phyloP scores from a whole-genome alignment of 2,113 vertebrate species.

The Dermatemys mawii region DNA sequence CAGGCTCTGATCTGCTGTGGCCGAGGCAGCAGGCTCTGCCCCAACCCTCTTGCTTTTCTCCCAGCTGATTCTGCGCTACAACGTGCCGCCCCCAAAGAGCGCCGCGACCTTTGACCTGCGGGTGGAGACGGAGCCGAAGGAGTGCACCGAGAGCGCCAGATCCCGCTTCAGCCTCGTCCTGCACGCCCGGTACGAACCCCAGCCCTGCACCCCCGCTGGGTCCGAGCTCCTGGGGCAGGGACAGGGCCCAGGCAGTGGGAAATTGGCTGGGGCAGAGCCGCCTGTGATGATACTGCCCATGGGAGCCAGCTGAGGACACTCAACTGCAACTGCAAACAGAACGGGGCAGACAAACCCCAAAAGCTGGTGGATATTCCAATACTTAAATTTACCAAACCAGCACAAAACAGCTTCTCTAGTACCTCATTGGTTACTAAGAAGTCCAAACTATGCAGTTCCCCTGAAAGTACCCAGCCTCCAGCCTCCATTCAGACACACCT shows the following conservation, averaged over 20 bases:
- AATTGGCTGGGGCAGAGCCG: not conserved
- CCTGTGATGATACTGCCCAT: no score
- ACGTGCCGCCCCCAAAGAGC: slow-evolving; percentile 21
- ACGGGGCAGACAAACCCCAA: no score
- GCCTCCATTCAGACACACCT: no score
- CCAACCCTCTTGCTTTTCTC: not conserved
- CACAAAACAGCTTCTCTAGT: no score
- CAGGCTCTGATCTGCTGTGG: not conserved
- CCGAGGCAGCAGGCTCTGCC: not conserved
- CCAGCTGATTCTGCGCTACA: slow-evolving; percentile 51
- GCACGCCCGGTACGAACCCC: slow-evolving; percentile 11
- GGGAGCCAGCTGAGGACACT: no score
- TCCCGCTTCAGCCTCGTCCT: not conserved
- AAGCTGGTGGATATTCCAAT: no score
- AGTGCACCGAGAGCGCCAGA: fast-evolving
- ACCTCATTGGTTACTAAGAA: no score
- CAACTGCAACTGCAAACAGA: no score
- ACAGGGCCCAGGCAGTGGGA: not conserved
- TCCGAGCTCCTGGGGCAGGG: not conserved
- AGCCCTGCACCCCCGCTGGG: not conserved
- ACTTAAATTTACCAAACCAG: no score
- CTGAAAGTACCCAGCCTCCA: no score
- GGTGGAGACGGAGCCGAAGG: fast-evolving
- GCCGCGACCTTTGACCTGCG: not conserved
- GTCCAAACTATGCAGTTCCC: no score